phyloP scores from a whole-genome alignment of 2,888 invertebrate species.

The Hecatera dysodea region DNA sequence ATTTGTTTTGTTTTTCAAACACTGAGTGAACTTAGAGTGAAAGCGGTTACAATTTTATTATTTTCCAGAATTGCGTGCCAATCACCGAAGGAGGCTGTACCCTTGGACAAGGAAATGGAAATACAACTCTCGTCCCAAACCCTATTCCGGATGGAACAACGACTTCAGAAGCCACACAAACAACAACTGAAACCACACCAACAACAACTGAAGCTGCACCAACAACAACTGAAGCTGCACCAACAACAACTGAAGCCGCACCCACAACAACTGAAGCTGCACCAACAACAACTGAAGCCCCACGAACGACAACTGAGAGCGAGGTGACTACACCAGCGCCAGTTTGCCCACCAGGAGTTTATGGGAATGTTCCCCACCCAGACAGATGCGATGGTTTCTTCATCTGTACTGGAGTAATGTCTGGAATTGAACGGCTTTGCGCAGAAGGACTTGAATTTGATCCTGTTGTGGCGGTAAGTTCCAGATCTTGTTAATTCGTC shows the following conservation, averaged over 20 bases:
- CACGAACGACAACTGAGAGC: not conserved
- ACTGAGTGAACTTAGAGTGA: no score
- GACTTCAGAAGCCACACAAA: not conserved
- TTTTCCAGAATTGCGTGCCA: constrained; percentile 17
- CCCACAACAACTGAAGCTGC: not conserved
- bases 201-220: not conserved
- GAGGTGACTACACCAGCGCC: constrained; percentile 12
- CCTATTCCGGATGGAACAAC: not conserved
- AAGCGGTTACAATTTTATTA: no score
- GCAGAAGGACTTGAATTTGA: constrained; percentile 69
- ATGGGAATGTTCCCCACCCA: constrained; percentile 69
- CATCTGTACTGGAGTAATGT: constrained; percentile 61
- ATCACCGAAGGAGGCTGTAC: constrained; percentile 37
- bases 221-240: constrained; percentile 34
- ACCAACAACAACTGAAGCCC: not conserved
- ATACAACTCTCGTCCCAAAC: constrained; percentile 7
- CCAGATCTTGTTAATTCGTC: no score
- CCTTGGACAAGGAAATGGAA: not conserved
- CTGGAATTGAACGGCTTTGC: constrained; percentile 56
- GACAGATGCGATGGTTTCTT: constrained; percentile 67
- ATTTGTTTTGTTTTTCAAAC: no score
- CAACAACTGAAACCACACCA: not conserved
- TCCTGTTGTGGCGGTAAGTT: constrained; percentile 16
- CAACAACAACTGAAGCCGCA: not conserved
- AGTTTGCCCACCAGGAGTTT: constrained; percentile 63